phyloP scores from a whole-genome alignment of 2,797 vertebrate genomes.

The Rhinophrynus dorsalis region DNA sequence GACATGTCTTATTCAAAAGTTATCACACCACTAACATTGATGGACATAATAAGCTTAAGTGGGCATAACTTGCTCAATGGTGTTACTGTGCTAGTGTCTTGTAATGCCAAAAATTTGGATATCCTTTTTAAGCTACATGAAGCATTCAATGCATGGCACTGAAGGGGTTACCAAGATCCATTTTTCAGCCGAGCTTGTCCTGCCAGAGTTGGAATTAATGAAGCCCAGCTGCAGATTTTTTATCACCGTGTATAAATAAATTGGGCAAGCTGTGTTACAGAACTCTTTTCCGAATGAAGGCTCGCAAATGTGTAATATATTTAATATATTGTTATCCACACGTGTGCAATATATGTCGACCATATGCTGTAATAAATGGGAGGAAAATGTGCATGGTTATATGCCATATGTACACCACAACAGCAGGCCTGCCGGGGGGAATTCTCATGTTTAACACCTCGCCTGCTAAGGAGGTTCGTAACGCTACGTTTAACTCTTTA shows the following conservation, averaged over 20 bases:
- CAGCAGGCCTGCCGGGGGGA: not conserved
- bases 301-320: slow-evolving; percentile 15
- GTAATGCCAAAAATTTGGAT: too few species aligned
- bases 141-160: too few species aligned
- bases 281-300: not conserved
- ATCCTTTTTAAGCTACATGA: too few species aligned
- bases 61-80: too few species aligned
- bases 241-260: slow-evolving; percentile 21
- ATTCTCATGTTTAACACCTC: not conserved
- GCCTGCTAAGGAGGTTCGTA: too few species aligned
- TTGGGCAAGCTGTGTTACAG: not conserved
- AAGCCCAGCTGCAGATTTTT: slow-evolving; percentile 22
- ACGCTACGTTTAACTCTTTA: not conserved
- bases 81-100: too few species aligned
- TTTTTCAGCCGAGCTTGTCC: not conserved
- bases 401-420: slow-evolving; percentile 17
- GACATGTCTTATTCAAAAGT: too few species aligned
- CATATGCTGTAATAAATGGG: slow-evolving; percentile 30
- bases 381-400: not conserved
- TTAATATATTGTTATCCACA: slow-evolving; percentile 19
- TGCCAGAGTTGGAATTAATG: slow-evolving; percentile 2
- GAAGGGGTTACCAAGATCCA: too few species aligned
- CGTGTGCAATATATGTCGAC: slow-evolving; percentile 17
- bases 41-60: too few species aligned
- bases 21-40: too few species aligned